phyloP scores from a whole-genome alignment of 1,140 invertebrate genomes.

The Triops longicaudatus region DNA sequence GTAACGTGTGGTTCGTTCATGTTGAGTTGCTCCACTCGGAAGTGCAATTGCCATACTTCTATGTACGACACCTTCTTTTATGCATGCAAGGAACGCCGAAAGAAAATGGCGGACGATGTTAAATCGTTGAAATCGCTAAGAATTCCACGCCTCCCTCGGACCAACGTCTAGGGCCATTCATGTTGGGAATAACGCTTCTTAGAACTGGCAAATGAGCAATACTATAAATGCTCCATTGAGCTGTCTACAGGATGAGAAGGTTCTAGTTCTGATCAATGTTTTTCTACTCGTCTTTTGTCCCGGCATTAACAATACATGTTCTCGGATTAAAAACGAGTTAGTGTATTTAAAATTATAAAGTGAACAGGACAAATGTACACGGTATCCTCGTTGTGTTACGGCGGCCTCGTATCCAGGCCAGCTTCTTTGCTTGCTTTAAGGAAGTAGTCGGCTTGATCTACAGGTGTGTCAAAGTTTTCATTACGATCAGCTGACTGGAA shows the following conservation, averaged over 20 bases:
- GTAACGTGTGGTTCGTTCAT: background rate
- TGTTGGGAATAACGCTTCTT: background rate
- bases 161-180: background rate
- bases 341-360: background rate
- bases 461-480: background rate
- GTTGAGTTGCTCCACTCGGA: background rate
- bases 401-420: background rate
- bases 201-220: background rate
- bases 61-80: background rate
- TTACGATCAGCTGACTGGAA: background rate
- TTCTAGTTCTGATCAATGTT: background rate
- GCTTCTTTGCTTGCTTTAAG: background rate
- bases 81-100: background rate
- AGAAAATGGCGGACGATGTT: background rate
- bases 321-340: background rate
- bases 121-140: background rate
- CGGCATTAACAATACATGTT: background rate
- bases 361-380: background rate
- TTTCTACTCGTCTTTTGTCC: background rate
- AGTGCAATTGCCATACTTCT: background rate
- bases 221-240: background rate
- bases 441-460: background rate
- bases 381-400: background rate
- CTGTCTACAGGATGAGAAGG: background rate
- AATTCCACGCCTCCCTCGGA: background rate